Conservation (phyloP, 2,797 vertebrate genomes). For the Tangara arthus region DNA sequence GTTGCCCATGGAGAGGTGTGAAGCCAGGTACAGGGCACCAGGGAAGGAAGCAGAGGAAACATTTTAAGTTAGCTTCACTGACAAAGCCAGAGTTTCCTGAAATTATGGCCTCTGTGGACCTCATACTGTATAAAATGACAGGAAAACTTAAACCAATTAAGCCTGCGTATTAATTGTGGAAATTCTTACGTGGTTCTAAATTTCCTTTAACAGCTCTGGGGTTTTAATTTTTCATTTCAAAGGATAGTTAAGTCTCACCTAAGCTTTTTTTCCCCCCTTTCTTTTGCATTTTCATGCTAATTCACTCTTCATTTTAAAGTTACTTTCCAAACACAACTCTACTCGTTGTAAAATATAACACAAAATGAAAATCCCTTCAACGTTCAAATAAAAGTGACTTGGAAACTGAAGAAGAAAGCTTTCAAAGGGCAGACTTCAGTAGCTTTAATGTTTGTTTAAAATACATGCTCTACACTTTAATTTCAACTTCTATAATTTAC, state of each 20-base stretch:
- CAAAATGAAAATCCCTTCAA: conserved; percentile 13
- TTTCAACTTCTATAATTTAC: conserved; percentile 21
- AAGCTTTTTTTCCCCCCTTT: accelerated
- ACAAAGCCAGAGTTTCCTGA: neutral
- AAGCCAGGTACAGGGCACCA: neutral
- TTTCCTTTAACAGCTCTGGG: neutral
- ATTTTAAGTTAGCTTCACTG: neutral
- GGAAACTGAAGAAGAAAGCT: conserved; percentile 16
- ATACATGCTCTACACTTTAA: conserved; percentile 1
- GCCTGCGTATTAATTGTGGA: neutral
- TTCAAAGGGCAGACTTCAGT: conserved; percentile 11
- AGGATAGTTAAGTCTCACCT: conserved; percentile 1
- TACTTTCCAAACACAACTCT: neutral
- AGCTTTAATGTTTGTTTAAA: conserved; percentile 25
- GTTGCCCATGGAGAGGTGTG: neutral
- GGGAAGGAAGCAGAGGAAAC: neutral
- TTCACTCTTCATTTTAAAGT: neutral
- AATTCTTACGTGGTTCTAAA: neutral
- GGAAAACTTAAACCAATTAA: conserved; percentile 19
- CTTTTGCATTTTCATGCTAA: neutral
- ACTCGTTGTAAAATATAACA: neutral
- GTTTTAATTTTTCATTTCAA: conserved; percentile 38
- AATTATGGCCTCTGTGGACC: neutral
- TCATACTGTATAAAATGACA: conserved; percentile 8
- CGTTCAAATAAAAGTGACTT: conserved; percentile 7